Evolutionary conservation across 2,113 vertebrate species (phyloP), one percentile per base, ranked within the genome.

Genomic region (Oryzias curvinotus): DNA sequence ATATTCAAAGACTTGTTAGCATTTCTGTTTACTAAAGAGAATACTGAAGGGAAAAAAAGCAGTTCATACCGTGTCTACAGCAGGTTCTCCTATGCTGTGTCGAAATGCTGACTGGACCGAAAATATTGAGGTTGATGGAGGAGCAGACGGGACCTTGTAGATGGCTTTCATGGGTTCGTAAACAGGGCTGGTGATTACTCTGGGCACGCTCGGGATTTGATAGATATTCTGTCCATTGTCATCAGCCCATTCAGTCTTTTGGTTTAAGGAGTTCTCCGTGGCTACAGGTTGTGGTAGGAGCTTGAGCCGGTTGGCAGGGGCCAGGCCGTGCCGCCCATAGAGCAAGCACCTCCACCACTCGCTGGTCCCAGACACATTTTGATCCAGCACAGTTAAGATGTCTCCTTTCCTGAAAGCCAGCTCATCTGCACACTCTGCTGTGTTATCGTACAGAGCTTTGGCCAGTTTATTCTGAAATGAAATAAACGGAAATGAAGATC

Each of bases 341-440:
- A 97, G 91, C 28, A 91, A 89, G 30, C 97, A 98, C 28, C 83
- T 91, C 97, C 97, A 98, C 97, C 97, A 98, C 7, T 95, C 96
- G 1, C 91, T 87, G 0, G 91, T 96, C 23, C 90, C 93, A 0
- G 83, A 71, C 28, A 96, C 85, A 0, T 90, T 86, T 6, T 90
- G 91, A 50, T 96, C 90, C 62, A 96, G 83, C 57, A 98, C 92
- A 0, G 85, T 91, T 66, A 98, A 70, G 70, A 98, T 94, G 85
- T 98, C 96, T 0, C 95, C 96, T 61, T 86, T 90, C 65, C 89
- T 89, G 89, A 98, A 98, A 36, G 92, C 94, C 69, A 98, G 90
- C 82, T 98, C 97, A 0, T 98, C 95, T 0, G 90, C 78, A 55
- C 93, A 94, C 87, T 98, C 97, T 0, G 97, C 93, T 1, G 85